Evolutionary conservation across 1,140 invertebrate species (phyloP).

Genomic region (Drosophila trapezifrons): DNA sequence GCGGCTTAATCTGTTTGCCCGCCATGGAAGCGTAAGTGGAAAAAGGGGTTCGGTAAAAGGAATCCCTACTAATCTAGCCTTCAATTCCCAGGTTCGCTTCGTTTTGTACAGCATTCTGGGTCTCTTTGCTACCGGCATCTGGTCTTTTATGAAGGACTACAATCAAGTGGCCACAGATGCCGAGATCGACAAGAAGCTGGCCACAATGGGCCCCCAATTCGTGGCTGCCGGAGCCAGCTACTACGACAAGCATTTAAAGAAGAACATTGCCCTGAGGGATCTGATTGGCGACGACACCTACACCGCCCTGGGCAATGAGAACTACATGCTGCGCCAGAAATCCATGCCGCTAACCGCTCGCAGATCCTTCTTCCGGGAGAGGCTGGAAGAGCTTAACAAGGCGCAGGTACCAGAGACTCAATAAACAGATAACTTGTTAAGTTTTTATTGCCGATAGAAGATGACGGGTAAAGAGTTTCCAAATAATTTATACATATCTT

Average conservation of each 20-base stretch:
- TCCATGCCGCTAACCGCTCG: slow-evolving; percentile 87
- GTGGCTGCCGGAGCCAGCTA: slow-evolving; percentile 89
- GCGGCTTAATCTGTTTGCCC: slow-evolving; percentile 86
- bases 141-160: slow-evolving; percentile 87
- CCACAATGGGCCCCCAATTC: slow-evolving; percentile 86
- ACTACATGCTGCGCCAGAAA: slow-evolving; percentile 87
- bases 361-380: slow-evolving; percentile 85
- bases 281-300: slow-evolving; percentile 87
- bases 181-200: slow-evolving; percentile 87
- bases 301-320: slow-evolving; percentile 89
- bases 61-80: neutral
- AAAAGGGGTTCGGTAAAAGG: neutral
- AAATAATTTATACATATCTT: slow-evolving; percentile 20
- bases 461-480: neutral
- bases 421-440: slow-evolving; percentile 32
- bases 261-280: slow-evolving; percentile 89
- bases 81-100: slow-evolving; percentile 83
- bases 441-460: slow-evolving; percentile 17
- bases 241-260: slow-evolving; percentile 89
- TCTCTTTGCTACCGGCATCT: slow-evolving; percentile 86
- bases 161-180: slow-evolving; percentile 87
- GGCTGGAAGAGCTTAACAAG: slow-evolving; percentile 60
- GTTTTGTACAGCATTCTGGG: slow-evolving; percentile 86
- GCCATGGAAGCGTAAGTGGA: slow-evolving; percentile 78
- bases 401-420: slow-evolving; percentile 21